Conservation (phyloP, 1,140 invertebrate species). For the Heliconius congener region DNA sequence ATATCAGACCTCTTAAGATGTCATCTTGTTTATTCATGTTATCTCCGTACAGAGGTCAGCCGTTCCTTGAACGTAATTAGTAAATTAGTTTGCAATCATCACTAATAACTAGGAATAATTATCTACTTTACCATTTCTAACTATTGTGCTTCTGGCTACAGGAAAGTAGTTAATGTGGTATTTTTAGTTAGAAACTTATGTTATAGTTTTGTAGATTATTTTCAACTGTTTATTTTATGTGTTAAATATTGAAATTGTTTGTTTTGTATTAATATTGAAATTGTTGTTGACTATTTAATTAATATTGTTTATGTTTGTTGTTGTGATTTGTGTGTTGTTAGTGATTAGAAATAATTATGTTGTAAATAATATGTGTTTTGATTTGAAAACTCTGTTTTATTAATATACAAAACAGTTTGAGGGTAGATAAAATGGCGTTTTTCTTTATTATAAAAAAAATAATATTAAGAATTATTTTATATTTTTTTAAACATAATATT, state of each 20-base stretch:
- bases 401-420: no score
- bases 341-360: background rate
- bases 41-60: slow-evolving; percentile 47
- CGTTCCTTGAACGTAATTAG: slow-evolving; percentile 47
- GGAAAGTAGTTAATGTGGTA: background rate
- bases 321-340: background rate
- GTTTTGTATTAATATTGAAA: background rate
- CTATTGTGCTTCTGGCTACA: background rate
- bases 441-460: no score
- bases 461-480: no score
- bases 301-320: background rate
- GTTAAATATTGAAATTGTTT: background rate
- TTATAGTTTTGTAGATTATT: background rate
- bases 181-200: background rate
- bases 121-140: slow-evolving; percentile 29
- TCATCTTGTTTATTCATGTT: slow-evolving; percentile 42
- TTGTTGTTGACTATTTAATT: no score
- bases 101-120: slow-evolving; percentile 35
- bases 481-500: no score
- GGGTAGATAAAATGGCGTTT: no score
- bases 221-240: background rate
- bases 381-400: background rate
- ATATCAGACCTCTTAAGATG: slow-evolving; percentile 35
- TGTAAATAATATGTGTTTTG: background rate
- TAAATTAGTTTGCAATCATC: slow-evolving; percentile 47